A percentile compares a stretch with the other conserved stretches of the same genome.
Evolutionary conservation across 1,140 invertebrate species (phyloP).

Genomic region (Drosophila chauvacae): DNA sequence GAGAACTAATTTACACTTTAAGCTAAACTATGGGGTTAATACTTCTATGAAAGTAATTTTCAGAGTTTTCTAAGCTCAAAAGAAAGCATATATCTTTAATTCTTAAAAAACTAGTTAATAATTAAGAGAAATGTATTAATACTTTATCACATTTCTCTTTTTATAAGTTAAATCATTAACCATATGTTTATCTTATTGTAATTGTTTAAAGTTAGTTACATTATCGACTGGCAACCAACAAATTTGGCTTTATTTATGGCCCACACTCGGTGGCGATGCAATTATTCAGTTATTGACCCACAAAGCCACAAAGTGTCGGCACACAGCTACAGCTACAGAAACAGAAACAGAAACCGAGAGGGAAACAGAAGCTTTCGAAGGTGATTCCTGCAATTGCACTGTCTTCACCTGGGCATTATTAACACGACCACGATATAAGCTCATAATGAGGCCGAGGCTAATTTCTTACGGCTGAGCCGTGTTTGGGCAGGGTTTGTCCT

Average conservation of each 20-base stretch:
- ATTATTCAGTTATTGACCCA: constrained; percentile 80
- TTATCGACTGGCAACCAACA: constrained; percentile 1
- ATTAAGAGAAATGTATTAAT: not conserved
- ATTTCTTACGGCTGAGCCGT: constrained; percentile 49
- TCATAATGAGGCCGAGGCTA: constrained; percentile 71
- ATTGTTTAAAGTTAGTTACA: constrained; percentile 11
- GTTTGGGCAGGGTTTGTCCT: constrained; percentile 20
- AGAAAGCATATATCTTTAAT: too few species aligned
- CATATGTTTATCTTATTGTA: not conserved
- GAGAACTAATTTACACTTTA: not conserved
- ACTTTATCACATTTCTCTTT: not conserved
- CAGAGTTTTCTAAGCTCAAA: not conserved
- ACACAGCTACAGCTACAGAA: constrained; percentile 14
- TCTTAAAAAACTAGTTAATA: not conserved
- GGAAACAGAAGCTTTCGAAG: not conserved
- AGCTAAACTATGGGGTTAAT: not conserved
- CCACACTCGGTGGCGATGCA: constrained; percentile 37
- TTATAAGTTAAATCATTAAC: not conserved
- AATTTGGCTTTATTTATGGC: constrained; percentile 38
- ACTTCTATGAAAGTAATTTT: rapidly evolving
- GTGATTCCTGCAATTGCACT: constrained; percentile 30
- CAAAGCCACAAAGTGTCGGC: constrained; percentile 72
- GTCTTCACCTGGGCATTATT: constrained; percentile 70
- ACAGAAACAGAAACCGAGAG: constrained; percentile 2
- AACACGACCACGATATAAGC: constrained; percentile 75